Evolutionary conservation across 1,140 invertebrate genomes (phyloP).

Genomic region (Euglossa dilemma): DNA sequence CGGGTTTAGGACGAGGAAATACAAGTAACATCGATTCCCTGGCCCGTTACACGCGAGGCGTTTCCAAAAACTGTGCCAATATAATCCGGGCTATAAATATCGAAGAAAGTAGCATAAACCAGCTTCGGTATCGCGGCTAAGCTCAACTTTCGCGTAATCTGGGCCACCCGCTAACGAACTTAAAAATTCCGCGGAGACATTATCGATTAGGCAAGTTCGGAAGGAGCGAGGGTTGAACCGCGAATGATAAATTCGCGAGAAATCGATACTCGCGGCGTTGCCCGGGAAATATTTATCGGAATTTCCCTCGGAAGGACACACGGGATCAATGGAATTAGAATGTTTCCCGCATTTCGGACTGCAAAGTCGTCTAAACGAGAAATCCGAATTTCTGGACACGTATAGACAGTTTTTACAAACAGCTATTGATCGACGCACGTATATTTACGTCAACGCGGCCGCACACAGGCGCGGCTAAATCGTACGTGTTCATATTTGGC

Average conservation of each 20-base stretch:
- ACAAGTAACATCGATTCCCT: too few species aligned
- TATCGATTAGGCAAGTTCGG: too few species aligned
- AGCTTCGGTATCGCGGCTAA: neutral
- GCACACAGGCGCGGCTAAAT: neutral
- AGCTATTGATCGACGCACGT: conserved; percentile 32
- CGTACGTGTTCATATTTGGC: conserved; percentile 26
- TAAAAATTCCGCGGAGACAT: neutral
- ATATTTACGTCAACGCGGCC: conserved; percentile 3
- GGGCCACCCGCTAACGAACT: neutral
- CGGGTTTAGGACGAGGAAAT: too few species aligned
- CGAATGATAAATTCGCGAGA: neutral
- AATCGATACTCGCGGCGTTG: neutral
- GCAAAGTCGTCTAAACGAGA: neutral
- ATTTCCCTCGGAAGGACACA: neutral
- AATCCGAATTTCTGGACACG: conserved; percentile 13
- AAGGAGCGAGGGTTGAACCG: neutral
- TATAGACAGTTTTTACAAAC: conserved; percentile 33
- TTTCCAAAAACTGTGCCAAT: conserved; percentile 1
- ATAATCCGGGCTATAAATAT: neutral
- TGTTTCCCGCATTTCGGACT: neutral
- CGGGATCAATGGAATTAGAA: conserved; percentile 1
- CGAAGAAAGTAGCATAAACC: neutral
- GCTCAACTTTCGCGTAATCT: too few species aligned
- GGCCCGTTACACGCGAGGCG: neutral
- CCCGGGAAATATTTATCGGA: neutral